phyloP scores from a whole-genome alignment of 2,113 vertebrate genomes.

The Serinus canaria region DNA sequence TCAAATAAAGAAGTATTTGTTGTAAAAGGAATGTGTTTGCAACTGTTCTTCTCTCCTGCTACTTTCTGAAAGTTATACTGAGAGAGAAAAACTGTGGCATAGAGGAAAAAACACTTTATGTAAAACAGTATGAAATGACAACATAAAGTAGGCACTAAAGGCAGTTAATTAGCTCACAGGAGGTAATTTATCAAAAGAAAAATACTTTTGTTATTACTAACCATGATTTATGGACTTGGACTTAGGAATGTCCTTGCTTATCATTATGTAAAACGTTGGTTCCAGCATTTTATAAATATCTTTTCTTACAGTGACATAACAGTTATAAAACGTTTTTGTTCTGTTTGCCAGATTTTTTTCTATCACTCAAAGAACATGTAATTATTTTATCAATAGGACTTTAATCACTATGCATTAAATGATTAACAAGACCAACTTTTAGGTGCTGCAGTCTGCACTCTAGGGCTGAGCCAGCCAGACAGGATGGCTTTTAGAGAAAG shows the following conservation, averaged over 20 bases:
- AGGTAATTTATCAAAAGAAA: background rate
- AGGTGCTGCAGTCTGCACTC: background rate
- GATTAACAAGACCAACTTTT: background rate
- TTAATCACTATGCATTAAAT: background rate
- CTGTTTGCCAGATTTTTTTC: background rate
- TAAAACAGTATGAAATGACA: background rate
- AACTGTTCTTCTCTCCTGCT: background rate
- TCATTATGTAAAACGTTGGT: constrained; percentile 28
- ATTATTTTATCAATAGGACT: constrained; percentile 7
- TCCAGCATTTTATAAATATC: background rate
- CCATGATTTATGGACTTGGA: background rate
- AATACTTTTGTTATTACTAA: background rate
- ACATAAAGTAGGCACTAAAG: background rate
- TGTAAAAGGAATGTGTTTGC: background rate
- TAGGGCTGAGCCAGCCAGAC: background rate
- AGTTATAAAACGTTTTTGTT: constrained; percentile 4
- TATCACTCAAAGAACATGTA: background rate
- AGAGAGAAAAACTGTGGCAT: background rate
- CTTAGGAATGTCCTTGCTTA: background rate
- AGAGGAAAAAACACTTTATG: background rate
- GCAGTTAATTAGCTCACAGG: background rate
- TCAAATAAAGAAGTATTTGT: background rate
- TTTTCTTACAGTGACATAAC: constrained; percentile 26
- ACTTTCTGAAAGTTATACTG: background rate
- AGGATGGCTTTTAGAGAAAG: background rate